phyloP scores from a whole-genome alignment of 2,797 vertebrate genomes.

The Tadarida brasiliensis region DNA sequence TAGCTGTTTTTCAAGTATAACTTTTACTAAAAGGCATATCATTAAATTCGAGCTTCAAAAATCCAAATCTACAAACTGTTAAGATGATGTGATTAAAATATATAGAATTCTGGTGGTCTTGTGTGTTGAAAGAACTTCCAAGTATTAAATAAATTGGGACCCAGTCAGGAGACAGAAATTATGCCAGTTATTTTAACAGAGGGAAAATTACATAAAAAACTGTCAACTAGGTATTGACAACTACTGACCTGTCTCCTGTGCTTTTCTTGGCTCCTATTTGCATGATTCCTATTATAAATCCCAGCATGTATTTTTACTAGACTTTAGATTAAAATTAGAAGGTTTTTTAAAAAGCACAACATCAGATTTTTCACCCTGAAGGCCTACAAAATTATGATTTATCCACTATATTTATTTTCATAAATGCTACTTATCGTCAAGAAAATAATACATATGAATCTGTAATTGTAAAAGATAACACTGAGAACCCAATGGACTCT shows the following conservation, averaged over 20 bases:
- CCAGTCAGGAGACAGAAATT: background rate
- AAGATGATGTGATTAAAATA: constrained; percentile 21
- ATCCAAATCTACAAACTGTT: background rate
- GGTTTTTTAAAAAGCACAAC: background rate
- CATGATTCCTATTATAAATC: background rate
- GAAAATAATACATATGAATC: constrained; percentile 49
- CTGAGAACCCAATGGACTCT: background rate
- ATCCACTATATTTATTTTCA: constrained; percentile 15
- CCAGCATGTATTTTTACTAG: background rate
- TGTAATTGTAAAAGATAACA: constrained; percentile 14
- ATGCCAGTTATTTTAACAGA: background rate
- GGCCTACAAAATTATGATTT: constrained; percentile 24
- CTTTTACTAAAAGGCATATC: background rate
- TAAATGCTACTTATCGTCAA: constrained; percentile 31
- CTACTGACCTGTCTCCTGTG: background rate
- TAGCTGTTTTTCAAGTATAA: constrained; percentile 8
- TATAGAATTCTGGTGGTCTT: background rate
- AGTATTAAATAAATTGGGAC: background rate
- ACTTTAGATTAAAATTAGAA: constrained; percentile 21
- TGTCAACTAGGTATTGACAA: background rate
- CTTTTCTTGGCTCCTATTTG: constrained; percentile 18
- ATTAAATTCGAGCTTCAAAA: constrained; percentile 33
- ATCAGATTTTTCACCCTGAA: background rate
- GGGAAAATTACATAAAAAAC: background rate
- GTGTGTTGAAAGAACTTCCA: background rate